phyloP scores from a whole-genome alignment of 53 echinoderm and acorn worm genomes.

The Apostichopus leukothele region DNA sequence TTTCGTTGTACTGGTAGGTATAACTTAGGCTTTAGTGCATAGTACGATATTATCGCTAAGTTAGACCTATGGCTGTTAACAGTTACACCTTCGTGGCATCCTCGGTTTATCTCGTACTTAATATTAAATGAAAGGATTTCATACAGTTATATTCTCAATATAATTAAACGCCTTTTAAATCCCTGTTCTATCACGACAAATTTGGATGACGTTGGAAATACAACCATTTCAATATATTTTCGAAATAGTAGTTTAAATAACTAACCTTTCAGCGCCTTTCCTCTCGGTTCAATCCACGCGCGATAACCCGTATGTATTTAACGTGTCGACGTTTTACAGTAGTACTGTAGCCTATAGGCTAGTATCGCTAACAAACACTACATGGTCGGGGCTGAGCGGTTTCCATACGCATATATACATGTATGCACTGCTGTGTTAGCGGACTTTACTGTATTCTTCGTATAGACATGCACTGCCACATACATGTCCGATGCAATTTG shows the following conservation, averaged over 20 bases:
- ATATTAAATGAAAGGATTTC: not conserved
- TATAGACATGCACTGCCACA: no score
- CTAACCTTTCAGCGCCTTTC: conserved; percentile 37
- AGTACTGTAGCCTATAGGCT: no score
- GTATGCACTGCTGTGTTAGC: no score
- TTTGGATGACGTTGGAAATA: not conserved
- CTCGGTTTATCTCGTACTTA: not conserved
- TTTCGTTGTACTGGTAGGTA: no score
- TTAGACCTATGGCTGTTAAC: no score
- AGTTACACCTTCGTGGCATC: conserved; percentile 11
- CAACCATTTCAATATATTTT: not conserved
- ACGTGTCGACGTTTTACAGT: no score
- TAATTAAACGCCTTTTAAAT: not conserved
- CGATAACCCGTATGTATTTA: conserved; percentile 32
- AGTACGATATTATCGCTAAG: no score
- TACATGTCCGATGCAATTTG: not conserved
- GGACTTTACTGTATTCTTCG: no score
- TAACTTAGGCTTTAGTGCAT: no score
- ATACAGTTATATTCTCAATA: not conserved
- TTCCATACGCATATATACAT: no score
- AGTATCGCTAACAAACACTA: no score
- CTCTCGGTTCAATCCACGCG: conserved; percentile 12
- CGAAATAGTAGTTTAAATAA: conserved; percentile 19
- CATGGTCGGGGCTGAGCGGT: no score
- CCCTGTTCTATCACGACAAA: not conserved